phyloP scores from a whole-genome alignment of 2,888 invertebrate genomes.

The Criorhina ranunculi region DNA sequence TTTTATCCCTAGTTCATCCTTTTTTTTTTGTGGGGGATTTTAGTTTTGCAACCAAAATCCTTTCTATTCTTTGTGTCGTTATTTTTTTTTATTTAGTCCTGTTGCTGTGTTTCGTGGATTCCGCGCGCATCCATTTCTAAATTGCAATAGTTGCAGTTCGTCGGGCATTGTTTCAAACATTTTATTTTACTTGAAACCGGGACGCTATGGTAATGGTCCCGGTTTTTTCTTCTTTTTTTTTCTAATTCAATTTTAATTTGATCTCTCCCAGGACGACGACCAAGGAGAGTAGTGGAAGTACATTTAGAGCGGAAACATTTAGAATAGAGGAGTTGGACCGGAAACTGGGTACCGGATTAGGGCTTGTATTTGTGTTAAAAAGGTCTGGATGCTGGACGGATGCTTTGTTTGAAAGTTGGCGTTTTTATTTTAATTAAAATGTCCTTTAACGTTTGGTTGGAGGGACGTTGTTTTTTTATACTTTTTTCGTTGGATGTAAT shows the following conservation, averaged over 20 bases:
- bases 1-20: background rate
- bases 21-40: slow-evolving; percentile 26
- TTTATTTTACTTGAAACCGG: slow-evolving; percentile 59
- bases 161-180: slow-evolving; percentile 55
- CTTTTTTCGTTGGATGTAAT: slow-evolving; percentile 23
- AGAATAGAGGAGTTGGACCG: slow-evolving; percentile 28
- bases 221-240: slow-evolving; percentile 29
- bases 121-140: slow-evolving; percentile 48
- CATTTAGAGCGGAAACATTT: slow-evolving; percentile 48
- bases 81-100: slow-evolving; percentile 4
- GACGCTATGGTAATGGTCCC: background rate
- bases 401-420: slow-evolving; percentile 59
- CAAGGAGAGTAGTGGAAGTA: slow-evolving; percentile 1
- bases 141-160: slow-evolving; percentile 65
- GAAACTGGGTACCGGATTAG: slow-evolving; percentile 56
- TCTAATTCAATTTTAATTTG: slow-evolving; percentile 68
- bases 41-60: slow-evolving; percentile 34
- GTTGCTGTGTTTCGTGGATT: slow-evolving; percentile 18
- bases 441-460: slow-evolving; percentile 45
- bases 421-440: slow-evolving; percentile 75
- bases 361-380: slow-evolving; percentile 61
- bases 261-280: slow-evolving; percentile 23
- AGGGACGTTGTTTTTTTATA: slow-evolving; percentile 17
- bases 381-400: background rate
- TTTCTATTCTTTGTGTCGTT: slow-evolving; percentile 7